These are phyloP conservation scores for Procavia capensis DNA, from an alignment of 2,113 vertebrate genomes.

Conservation along the genomic window DNA sequence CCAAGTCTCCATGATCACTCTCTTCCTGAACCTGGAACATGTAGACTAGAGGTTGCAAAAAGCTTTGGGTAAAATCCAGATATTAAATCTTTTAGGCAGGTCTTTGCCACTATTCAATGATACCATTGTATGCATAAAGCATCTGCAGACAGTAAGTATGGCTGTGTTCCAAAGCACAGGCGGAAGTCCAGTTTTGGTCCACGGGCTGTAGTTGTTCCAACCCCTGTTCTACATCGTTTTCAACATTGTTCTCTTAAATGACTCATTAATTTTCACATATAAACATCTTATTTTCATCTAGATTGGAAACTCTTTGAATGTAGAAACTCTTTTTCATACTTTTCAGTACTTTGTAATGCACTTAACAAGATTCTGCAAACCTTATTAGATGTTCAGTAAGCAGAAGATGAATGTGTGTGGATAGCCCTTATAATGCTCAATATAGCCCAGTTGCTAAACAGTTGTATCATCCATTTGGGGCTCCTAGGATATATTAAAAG, in stretches of 20 bases:
- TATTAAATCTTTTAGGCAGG: neutral
- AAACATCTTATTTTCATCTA: constrained; percentile 24
- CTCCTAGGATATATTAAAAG: neutral
- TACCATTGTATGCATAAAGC: neutral
- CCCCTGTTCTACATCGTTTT: neutral
- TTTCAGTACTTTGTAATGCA: neutral
- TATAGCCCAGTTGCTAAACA: neutral
- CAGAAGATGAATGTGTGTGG: neutral
- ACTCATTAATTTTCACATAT: neutral
- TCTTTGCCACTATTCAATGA: neutral
- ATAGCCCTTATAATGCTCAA: neutral
- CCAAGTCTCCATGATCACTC: neutral
- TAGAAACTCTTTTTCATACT: neutral
- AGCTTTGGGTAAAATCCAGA: neutral
- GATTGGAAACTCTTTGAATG: constrained; percentile 22
- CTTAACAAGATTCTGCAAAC: neutral
- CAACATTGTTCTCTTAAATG: neutral
- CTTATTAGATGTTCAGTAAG: neutral
- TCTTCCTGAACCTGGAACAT: neutral
- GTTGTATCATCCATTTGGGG: neutral
- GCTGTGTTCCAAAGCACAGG: neutral
- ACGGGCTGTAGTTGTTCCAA: neutral
- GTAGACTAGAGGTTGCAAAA: neutral
- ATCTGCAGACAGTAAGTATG: neutral
- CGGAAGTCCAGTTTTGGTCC: neutral